Base-by-base conservation (phyloP, 2,797 vertebrate species). In the Buphagus erythrorhynchus region DNA sequence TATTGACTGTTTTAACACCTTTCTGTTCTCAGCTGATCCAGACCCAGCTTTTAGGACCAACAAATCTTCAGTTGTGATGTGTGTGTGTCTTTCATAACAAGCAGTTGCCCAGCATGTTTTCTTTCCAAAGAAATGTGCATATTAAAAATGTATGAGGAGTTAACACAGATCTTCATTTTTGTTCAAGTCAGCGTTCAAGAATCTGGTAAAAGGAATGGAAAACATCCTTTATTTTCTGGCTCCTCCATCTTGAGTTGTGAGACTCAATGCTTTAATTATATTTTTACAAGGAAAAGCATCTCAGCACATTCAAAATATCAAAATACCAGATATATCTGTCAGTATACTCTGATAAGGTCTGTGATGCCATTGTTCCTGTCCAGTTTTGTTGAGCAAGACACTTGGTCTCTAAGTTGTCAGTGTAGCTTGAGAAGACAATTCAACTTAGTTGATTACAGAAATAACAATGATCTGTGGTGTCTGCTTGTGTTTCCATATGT, bases 121-220 rank as follows among this genome's bases (percentile, higher is more conserved):
- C 51, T 83, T 85, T 89, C 61, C 9, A 2, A 90, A 84, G 18
- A 92, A 75, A 92, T 84, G 33, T 29, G 17, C 21, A 13, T 68
- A 40, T 71, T 74, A 77, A 92, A 82, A 78, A 24, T 31, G 10
- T 42, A 57, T 57, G 77, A 66, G 40, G 16, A 90, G 6, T 35
- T 61, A 84, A 33, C 45, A 86, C 29, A 91, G 36, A 38, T 95
- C 43, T 87, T 94, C 6, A 65, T 93, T 89, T 89, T 84, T 82
- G 13, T 89, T 80, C 19, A 68, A 81, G 10, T 76, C 48, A 72
- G 28, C 10, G 26, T 42, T 51, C 21, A 68, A 88, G 28, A 89
- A 72, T 29, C 22, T 85, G 18, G 51, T 74, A 33, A 72, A 85
- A 78, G 5, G 16, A 20, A 10, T 75, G 42, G 16, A 40, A 83